Evolutionary conservation across 2,113 vertebrate genomes (phyloP).

Genomic region (Lophotis ruficrista): DNA sequence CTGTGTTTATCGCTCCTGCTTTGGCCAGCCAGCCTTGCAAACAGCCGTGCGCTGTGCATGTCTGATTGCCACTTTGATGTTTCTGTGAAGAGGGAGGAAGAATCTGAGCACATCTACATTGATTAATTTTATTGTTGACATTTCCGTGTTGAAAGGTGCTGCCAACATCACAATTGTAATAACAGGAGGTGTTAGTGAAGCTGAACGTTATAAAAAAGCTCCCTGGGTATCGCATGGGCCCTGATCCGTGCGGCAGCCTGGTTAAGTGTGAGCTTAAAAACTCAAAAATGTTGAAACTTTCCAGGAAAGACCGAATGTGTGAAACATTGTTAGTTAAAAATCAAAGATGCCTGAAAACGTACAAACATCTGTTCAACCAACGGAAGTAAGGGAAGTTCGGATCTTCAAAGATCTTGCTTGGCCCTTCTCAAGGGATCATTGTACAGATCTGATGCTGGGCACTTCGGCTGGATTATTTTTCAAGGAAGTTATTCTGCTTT

Average conservation of each 20-base stretch:
- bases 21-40: not conserved
- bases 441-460: not conserved
- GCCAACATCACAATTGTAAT: fast-evolving
- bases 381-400: not conserved
- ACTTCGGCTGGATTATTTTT: not conserved
- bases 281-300: not conserved
- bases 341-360: not conserved
- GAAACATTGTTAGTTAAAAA: not conserved
- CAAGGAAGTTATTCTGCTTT: not conserved
- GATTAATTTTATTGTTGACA: not conserved
- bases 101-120: not conserved
- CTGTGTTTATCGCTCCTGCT: not conserved
- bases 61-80: fast-evolving
- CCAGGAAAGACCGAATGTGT: not conserved
- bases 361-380: fast-evolving
- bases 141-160: not conserved
- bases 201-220: not conserved
- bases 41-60: fast-evolving
- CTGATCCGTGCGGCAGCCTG: fast-evolving
- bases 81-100: not conserved
- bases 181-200: not conserved
- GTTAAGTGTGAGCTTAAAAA: not conserved
- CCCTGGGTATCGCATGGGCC: fast-evolving
- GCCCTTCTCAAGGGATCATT: not conserved
- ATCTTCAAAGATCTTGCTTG: not conserved